phyloP scores from a whole-genome alignment of 30 jellyfish, hydroid and myxozoan species.

The Cassiopea xamachana region DNA sequence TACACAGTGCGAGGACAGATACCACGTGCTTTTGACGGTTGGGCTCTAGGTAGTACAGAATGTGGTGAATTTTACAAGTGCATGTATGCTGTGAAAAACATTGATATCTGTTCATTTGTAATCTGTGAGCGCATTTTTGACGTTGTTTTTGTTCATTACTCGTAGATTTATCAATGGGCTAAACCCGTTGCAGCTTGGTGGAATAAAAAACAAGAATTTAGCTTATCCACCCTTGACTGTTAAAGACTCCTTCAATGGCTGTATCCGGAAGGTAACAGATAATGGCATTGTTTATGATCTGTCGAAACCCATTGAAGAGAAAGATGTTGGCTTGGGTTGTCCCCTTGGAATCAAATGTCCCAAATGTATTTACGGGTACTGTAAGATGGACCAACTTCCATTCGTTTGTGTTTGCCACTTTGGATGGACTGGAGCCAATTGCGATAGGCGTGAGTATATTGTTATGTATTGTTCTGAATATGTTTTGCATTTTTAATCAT shows the following conservation, averaged over 20 bases:
- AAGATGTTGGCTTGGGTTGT: slow-evolving; percentile 82
- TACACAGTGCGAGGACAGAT: too few species aligned
- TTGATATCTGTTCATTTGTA: background rate
- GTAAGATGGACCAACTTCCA: slow-evolving; percentile 61
- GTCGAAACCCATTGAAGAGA: slow-evolving; percentile 77
- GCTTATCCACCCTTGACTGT: slow-evolving; percentile 43
- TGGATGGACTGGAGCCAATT: slow-evolving; percentile 95
- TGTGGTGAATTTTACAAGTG: too few species aligned
- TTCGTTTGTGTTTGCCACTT: slow-evolving; percentile 76
- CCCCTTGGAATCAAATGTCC: slow-evolving; percentile 84
- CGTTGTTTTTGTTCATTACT: background rate
- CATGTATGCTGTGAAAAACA: background rate
- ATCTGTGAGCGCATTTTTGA: too few species aligned
- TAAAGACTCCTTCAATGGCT: slow-evolving; percentile 83
- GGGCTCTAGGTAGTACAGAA: too few species aligned
- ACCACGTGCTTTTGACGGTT: too few species aligned
- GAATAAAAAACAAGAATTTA: slow-evolving; percentile 66
- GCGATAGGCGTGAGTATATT: slow-evolving; percentile 85
- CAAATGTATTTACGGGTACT: slow-evolving; percentile 75
- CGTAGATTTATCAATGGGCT: slow-evolving; percentile 93
- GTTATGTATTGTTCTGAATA: too few species aligned
- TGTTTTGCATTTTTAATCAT: too few species aligned
- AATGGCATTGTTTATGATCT: slow-evolving; percentile 94
- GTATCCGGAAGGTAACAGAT: slow-evolving; percentile 88
- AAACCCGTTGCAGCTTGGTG: slow-evolving; percentile 98